phyloP scores from a whole-genome alignment of 2,888 invertebrate genomes.

The Cryptophagus acutangulus region DNA sequence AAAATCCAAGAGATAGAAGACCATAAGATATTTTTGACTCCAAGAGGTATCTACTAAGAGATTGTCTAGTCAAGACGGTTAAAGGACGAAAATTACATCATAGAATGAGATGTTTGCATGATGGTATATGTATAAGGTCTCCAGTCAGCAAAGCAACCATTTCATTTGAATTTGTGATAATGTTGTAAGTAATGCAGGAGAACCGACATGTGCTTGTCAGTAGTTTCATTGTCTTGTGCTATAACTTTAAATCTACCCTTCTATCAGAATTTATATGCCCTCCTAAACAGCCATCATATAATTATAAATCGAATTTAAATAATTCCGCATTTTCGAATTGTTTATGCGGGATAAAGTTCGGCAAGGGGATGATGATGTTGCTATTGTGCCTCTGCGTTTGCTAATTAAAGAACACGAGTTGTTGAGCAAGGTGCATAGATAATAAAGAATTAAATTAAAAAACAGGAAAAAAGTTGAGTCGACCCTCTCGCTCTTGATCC shows the following conservation, averaged over 20 bases:
- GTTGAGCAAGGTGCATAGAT: slow-evolving; percentile 28
- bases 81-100: no score
- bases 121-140: slow-evolving; percentile 22
- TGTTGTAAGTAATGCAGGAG: slow-evolving; percentile 39
- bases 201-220: slow-evolving; percentile 29
- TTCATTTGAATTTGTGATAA: slow-evolving; percentile 44
- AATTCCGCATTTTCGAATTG: neutral
- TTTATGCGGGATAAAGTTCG: neutral
- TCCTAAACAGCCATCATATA: slow-evolving; percentile 17
- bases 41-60: no score
- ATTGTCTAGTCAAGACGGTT: no score
- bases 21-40: no score
- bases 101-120: slow-evolving; percentile 26
- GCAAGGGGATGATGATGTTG: no score
- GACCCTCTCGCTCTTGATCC: slow-evolving; percentile 1
- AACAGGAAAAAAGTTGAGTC: slow-evolving; percentile 22
- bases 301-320: slow-evolving; percentile 1
- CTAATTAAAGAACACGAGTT: slow-evolving; percentile 24
- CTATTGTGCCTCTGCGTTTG: slow-evolving; percentile 19
- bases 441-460: slow-evolving; percentile 37
- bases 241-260: slow-evolving; percentile 9
- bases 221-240: slow-evolving; percentile 21
- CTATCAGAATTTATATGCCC: slow-evolving; percentile 14
- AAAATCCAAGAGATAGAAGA: no score
- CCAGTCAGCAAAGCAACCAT: slow-evolving; percentile 29